Base-by-base conservation (phyloP, 2,888 invertebrate species). In the Napeogenes inachia region DNA sequence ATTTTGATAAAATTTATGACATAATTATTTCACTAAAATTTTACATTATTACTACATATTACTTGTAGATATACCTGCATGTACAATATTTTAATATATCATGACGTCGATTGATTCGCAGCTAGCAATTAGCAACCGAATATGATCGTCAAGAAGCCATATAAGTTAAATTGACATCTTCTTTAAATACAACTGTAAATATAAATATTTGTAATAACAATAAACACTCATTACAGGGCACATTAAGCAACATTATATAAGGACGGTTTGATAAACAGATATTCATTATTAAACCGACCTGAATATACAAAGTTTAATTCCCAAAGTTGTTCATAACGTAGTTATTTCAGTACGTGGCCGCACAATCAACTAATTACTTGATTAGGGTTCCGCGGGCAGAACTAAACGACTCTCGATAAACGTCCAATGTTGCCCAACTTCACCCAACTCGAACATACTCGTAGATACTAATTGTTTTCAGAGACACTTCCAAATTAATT, bases 341-440 rank as follows among this genome's bases (percentile, higher is more conserved):
- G 54, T 50, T 47, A 58, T 32, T 32, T 38, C 12, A 47, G 38
- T 55, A 58, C 62, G 59, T 59, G 65, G 59, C 54, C 57, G 54
- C 61, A 57, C 61, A 59, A 66, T 66, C 57, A 66, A 66, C 64
- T 69, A 67, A 69, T 69, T 66, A 67, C 66, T 63, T 67, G 66
- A 69, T 69, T 65, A 61, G 67, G 66, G 69, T 67, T 65, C 67
- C 62, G 57, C 68, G 64, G 62, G 57, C 63, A 61, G 57, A 50
- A 59, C 60, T 50, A 55, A 59, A 61, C 57, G 62, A 59, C 45
- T 54, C 35, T 54, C 60, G 55, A 63, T 58, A 62, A 47, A 62
- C 55, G 38, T 45, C 56, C 45, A 54, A 56, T 57, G 62, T 59
- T 62, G 13, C 50, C 59, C 12, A 63, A 63, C 53, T 59, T 59